Evolutionary conservation across 2,888 invertebrate species (phyloP).

Genomic region (Emmelina monodactyla): DNA sequence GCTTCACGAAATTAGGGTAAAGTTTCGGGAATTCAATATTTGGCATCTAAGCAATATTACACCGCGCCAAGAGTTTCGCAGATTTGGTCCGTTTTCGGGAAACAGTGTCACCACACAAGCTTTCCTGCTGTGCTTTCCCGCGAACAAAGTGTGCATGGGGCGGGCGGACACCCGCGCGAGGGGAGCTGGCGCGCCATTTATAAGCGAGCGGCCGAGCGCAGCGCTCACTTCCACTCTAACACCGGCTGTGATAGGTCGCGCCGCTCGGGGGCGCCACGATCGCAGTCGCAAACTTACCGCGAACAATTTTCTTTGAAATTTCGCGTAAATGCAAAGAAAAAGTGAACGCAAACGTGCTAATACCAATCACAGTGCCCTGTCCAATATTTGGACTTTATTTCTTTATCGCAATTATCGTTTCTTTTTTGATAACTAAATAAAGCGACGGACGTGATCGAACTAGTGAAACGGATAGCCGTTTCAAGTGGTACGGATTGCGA

Average conservation of each 20-base stretch:
- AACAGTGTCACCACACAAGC: conserved; percentile 24
- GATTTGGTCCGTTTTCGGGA: conserved; percentile 11
- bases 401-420: conserved; percentile 25
- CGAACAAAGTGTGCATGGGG: conserved; percentile 18
- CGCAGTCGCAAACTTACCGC: conserved; percentile 37
- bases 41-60: no score
- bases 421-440: conserved; percentile 30
- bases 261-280: conserved; percentile 53
- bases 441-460: conserved; percentile 41
- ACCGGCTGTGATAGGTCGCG: conserved; percentile 61
- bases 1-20: no score
- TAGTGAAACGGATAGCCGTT: conserved; percentile 49
- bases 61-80: conserved; percentile 16
- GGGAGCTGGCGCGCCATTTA: conserved; percentile 23
- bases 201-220: conserved; percentile 34
- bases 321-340: conserved; percentile 61
- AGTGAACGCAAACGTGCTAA: conserved; percentile 35
- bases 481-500: conserved; percentile 56
- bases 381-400: conserved; percentile 35
- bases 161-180: conserved; percentile 24
- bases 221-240: conserved; percentile 48
- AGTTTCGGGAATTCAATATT: no score
- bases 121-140: conserved; percentile 14
- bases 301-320: conserved; percentile 63
- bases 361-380: conserved; percentile 33